Evolutionary conservation across 2,113 vertebrate species (phyloP), one percentile per base, ranked within the genome.

Genomic region (Barnardius zonarius): DNA sequence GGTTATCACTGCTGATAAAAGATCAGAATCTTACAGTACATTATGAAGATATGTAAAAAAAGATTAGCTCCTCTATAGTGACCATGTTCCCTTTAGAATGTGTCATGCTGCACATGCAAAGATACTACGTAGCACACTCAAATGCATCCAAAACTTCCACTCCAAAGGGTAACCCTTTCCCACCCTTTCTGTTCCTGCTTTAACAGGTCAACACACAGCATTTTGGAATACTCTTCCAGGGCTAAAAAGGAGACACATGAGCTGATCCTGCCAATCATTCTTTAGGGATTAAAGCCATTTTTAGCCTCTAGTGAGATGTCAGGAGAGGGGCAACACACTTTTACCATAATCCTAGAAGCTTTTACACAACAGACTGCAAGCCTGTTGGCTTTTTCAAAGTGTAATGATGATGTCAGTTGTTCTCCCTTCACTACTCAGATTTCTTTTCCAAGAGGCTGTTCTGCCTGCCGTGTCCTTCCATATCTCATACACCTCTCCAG

Each of bases 161-260:
- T 81, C 20, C 6, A n/a, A 51, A 59, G 37, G 11, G 44, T 17
- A 77, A 62, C 5, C 8, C 22, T 72, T 82, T 83, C 33, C 13
- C 23, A 51, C 2, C 3, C n/a, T 80, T 87, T 70, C 51, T 44
- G 17, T 31, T 86, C 33, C 39, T 76, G 17, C 14, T 81, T 92
- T 43, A 76, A 48, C 31, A 73, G 35, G 35, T 18, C 0, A 0
- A 49, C 43, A 66, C 4, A 37, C 3, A 35, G 13, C 25, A 59
- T 81, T 86, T 72, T 73, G 39, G 31, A 80, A 31, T 41, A 27
- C 3, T 8, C 11, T 76, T 76, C 48, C 59, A 37, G 43, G 31
- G 11, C 11, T 69, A 54, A 49, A 91, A 23, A 85, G 13, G 9
- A 63, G 49, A 63, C 23, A 57, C 70, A 77, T 33, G 3, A 89